Evolutionary conservation across 1,140 invertebrate species (phyloP), one percentile per base, ranked within the genome.

Genomic region (Asobara japonica): DNA sequence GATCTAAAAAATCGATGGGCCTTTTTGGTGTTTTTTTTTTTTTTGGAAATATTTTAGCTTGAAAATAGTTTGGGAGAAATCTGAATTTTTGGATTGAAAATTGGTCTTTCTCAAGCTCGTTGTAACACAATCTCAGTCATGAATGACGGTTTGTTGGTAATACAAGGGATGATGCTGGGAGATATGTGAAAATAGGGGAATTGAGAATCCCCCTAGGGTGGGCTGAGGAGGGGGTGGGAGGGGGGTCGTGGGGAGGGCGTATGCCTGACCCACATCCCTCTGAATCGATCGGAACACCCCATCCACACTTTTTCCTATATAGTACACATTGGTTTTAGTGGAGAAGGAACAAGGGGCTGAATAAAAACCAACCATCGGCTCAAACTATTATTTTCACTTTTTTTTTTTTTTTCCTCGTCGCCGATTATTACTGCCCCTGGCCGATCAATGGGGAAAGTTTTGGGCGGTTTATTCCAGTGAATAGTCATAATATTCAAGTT

Each of bases 241-340:
- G 74, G 72, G 73, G 75, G 76, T 70, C 71, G 71, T 67, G 75
- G 78, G 74, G 75, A 78, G 78, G 80, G 78, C 80, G 75, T 79
- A 74, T 80, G 76, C 75, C 79, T 82, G 80, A 82, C 80, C 80
- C 76, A 82, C 75, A 82, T 82, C 78, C 72, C 76, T 71, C 74
- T 48, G 74, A 76, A 80, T 79, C 79, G 79, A 82, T 82, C 79
- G 78, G 71, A 72, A 74, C 33, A 69, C 70, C 45, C 71, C 25
- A 38, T 48, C 74, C 65, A 74, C 22, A 62, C 60, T 62, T 33
- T 69, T 41, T 30, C 30, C 13, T n/a, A n/a, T n/a, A 41, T 51
- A 30, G 22, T 41, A 45, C 31, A 16, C 60, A 51, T 1, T 2
- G 41, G 5, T 45, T 45, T 45, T 45, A 45, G n/a, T 45, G 41